Evolutionary conservation across 1,140 invertebrate genomes (phyloP).

Genomic region (Apis cerana): DNA sequence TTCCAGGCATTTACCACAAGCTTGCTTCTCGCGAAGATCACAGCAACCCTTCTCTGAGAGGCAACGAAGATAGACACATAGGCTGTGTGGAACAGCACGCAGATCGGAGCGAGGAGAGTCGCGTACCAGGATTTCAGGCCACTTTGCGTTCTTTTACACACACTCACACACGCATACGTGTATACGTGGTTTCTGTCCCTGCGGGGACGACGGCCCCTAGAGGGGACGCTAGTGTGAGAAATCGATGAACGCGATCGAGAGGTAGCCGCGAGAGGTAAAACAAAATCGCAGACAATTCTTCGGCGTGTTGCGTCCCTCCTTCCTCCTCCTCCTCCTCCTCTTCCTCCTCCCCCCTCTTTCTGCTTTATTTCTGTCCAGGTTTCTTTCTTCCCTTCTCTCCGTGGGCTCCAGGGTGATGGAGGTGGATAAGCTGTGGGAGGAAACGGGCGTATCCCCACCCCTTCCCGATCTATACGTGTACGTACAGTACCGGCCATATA

Average conservation of each 20-base stretch:
- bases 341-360: conserved; percentile 3
- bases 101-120: conserved; percentile 51
- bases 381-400: conserved; percentile 42
- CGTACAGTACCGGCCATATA: conserved; percentile 26
- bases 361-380: conserved; percentile 46
- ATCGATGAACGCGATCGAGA: conserved; percentile 80
- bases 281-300: conserved; percentile 76
- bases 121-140: conserved; percentile 64
- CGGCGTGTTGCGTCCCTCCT: conserved; percentile 64
- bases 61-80: conserved; percentile 54
- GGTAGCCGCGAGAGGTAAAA: conserved; percentile 71
- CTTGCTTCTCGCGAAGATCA: conserved; percentile 52
- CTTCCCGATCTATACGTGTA: conserved; percentile 20
- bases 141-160: conserved; percentile 64
- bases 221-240: conserved; percentile 76
- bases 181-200: conserved; percentile 27
- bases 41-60: conserved; percentile 37
- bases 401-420: conserved; percentile 67
- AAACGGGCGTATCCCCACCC: conserved; percentile 55
- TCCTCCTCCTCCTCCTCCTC: background rate
- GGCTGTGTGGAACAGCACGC: conserved; percentile 45
- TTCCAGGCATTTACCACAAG: conserved; percentile 71
- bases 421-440: conserved; percentile 73
- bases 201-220: conserved; percentile 49
- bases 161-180: background rate